Percentiles rank a stretch among this genome's conserved stretches.
Conservation (phyloP, 2,888 invertebrate species). For the Apotomis capreana region DNA sequence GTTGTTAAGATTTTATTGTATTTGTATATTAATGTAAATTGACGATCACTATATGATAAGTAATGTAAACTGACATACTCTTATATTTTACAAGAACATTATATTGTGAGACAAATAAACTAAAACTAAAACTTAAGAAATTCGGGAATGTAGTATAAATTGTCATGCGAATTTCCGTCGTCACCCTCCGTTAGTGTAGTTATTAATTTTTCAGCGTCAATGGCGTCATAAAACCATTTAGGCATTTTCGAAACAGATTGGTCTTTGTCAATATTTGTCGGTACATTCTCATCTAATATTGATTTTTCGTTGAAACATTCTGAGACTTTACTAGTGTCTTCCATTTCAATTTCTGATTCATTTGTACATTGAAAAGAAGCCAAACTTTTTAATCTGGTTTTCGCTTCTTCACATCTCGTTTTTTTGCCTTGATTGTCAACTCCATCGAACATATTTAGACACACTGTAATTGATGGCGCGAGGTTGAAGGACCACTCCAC, state of each 20-base stretch:
- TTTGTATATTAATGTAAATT: no score
- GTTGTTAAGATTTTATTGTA: no score
- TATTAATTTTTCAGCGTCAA: constrained; percentile 1
- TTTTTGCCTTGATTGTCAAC: neutral
- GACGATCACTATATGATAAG: no score
- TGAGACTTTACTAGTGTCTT: neutral
- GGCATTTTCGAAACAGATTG: neutral
- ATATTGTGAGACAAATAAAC: no score
- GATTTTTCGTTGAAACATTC: neutral
- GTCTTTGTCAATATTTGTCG: neutral
- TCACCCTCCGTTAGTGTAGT: neutral
- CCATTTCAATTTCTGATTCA: neutral
- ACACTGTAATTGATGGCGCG: neutral
- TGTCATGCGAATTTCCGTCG: no score
- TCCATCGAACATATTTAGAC: neutral
- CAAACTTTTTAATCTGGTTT: neutral
- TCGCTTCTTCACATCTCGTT: constrained; percentile 6
- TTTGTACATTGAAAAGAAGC: neutral
- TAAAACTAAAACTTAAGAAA: no score
- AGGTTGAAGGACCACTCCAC: no score
- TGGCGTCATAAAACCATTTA: neutral
- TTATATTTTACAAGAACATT: no score
- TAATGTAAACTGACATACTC: no score
- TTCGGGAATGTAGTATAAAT: neutral
- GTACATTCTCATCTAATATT: neutral